phyloP scores from a whole-genome alignment of 2,113 vertebrate species.

The Hassar affinis region DNA sequence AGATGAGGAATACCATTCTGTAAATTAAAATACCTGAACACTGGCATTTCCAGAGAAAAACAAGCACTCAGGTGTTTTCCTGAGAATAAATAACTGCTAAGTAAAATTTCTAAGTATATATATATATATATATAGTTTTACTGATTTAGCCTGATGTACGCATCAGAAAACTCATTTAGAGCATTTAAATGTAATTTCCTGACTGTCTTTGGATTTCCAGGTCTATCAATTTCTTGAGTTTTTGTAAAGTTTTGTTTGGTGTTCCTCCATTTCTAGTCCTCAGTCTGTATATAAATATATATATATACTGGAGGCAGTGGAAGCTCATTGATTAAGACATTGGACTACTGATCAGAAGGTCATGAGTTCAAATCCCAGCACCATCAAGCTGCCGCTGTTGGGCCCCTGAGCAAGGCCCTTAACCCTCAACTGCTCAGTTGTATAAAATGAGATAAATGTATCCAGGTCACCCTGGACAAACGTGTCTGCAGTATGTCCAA shows the following conservation, averaged over 20 bases:
- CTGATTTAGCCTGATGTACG: neutral
- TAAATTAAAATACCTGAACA: neutral
- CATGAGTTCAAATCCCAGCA: too few species aligned
- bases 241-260: neutral
- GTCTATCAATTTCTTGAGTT: neutral
- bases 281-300: neutral
- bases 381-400: too few species aligned
- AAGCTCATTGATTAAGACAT: too few species aligned
- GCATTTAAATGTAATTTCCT: constrained; percentile 2
- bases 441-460: too few species aligned
- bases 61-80: too few species aligned
- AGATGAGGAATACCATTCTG: neutral
- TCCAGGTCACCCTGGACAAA: too few species aligned
- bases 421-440: too few species aligned
- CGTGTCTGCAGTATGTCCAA: too few species aligned
- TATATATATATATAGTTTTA: too few species aligned
- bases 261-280: neutral
- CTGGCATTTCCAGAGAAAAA: neutral
- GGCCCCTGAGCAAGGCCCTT: too few species aligned
- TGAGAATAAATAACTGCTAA: neutral
- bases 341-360: too few species aligned
- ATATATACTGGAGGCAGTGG: neutral
- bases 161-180: neutral
- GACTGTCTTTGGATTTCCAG: neutral
- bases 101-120: too few species aligned